A percentile compares a stretch with the other conserved stretches of the same genome.
These are phyloP conservation scores for Chelmon rostratus DNA, from an alignment of 2,797 vertebrate genomes.

Conservation along the genomic window DNA sequence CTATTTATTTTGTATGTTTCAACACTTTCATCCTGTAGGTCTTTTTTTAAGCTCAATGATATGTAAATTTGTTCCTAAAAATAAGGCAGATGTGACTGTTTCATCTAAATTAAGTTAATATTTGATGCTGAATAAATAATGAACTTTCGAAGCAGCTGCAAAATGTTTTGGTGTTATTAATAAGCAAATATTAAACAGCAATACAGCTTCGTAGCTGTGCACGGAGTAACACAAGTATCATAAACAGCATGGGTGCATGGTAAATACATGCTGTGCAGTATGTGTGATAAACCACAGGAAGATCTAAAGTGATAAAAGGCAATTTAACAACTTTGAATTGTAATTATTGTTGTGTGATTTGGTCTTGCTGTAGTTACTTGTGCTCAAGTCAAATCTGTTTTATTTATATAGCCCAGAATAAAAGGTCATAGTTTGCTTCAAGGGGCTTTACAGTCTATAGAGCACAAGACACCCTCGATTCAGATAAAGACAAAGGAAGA, in stretches of 20 bases:
- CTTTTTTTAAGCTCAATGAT: constrained; percentile 53
- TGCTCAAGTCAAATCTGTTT: neutral
- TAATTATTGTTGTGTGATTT: neutral
- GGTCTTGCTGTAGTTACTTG: neutral
- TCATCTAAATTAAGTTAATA: constrained; percentile 38
- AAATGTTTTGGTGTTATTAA: constrained; percentile 37
- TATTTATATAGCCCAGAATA: neutral
- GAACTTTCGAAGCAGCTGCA: constrained; percentile 24
- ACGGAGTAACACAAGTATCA: neutral
- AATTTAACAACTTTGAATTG: neutral
- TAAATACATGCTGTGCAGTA: neutral
- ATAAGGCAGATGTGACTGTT: constrained; percentile 13
- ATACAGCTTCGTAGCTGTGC: neutral
- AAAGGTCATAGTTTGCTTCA: neutral
- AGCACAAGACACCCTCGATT: no score
- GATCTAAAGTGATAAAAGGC: neutral
- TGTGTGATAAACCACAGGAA: neutral
- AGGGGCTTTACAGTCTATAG: neutral
- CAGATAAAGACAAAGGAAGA: neutral
- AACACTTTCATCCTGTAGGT: constrained; percentile 34
- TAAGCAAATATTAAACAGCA: neutral
- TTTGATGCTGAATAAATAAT: constrained; percentile 56
- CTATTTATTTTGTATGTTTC: constrained; percentile 74
- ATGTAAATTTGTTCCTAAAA: constrained; percentile 47
- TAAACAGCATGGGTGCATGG: neutral